Evolutionary conservation across 2,888 invertebrate genomes (phyloP).

Genomic region (Galeopsomyia nigrocyanea): DNA sequence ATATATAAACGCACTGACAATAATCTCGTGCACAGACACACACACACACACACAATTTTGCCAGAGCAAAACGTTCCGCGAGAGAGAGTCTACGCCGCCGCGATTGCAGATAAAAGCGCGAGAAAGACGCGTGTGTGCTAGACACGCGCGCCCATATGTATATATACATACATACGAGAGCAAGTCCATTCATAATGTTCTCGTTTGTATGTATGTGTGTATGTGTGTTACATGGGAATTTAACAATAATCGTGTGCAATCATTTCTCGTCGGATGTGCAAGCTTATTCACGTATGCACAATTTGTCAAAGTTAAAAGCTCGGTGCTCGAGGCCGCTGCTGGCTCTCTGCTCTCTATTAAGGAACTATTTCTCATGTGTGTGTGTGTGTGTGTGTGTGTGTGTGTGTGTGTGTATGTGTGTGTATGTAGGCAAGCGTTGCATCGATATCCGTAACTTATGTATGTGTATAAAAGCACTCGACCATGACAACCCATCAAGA

Average conservation of each 20-base stretch:
- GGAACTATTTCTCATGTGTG: constrained; percentile 13
- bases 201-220: no score
- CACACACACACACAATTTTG: constrained; percentile 30
- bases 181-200: no score
- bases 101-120: constrained; percentile 14
- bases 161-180: no score
- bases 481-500: constrained; percentile 11
- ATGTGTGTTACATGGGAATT: no score
- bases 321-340: background rate
- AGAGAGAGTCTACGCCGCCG: background rate
- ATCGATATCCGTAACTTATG: background rate
- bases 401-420: no score
- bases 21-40: constrained; percentile 7
- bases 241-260: no score
- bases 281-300: background rate
- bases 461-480: background rate
- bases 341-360: background rate
- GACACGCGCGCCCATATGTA: background rate
- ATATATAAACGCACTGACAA: background rate
- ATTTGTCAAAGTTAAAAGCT: constrained; percentile 6
- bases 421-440: background rate
- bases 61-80: background rate
- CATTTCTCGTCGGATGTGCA: no score
- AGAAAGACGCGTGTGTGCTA: background rate
- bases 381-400: no score